Evolutionary conservation across 2,113 vertebrate species (phyloP), one percentile per base, ranked within the genome.

Genomic region (Vanacampus margaritifer): DNA sequence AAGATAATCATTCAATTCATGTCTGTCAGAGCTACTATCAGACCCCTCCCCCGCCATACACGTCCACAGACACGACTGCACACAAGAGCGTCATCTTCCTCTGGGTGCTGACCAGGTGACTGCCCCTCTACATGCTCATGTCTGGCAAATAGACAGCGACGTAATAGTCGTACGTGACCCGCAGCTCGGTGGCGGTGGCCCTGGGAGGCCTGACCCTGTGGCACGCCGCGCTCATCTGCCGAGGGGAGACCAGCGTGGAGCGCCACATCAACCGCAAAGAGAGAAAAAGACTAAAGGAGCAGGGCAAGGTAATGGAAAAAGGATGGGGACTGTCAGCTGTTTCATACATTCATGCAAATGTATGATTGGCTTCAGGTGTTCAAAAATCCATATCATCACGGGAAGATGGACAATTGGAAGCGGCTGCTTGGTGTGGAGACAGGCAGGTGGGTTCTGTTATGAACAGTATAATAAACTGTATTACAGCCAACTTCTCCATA

Each of bases 21-120:
- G 45, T 46, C n/a, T 9, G n/a, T 62, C 46, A 99, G 96, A 95
- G 90, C 0, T 97, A 94, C 72, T 94, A 94, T 75, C 94, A 97
- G 91, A 96, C 94, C 1, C 93, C 95, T 3, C 89, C 94, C 0
- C 94, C 94, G 0, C 74, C 84, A 28, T 95, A 90, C 78, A 91
- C 92, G 65, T 93, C 92, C 65, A 88, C 71, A 54, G 93, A 97
- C 84, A 92, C 89, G 78, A 82, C 93, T 35, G 92, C 93, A 72
- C 94, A 98, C 84, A 98, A 98, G 91, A 89, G 95, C 1, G 79
- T 99, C 67, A 92, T 99, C 85, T 99, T 96, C 88, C 92, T 98
- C 80, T 99, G 97, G 97, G 96, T 98, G 26, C 91, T 99, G 66
- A 98, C 95, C 89, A 99, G 97, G 97, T 99, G 83, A 81, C 74